Evolutionary conservation across 2,113 vertebrate genomes (phyloP), one percentile per base, ranked within the genome.

Genomic region (Capreolus pygargus): DNA sequence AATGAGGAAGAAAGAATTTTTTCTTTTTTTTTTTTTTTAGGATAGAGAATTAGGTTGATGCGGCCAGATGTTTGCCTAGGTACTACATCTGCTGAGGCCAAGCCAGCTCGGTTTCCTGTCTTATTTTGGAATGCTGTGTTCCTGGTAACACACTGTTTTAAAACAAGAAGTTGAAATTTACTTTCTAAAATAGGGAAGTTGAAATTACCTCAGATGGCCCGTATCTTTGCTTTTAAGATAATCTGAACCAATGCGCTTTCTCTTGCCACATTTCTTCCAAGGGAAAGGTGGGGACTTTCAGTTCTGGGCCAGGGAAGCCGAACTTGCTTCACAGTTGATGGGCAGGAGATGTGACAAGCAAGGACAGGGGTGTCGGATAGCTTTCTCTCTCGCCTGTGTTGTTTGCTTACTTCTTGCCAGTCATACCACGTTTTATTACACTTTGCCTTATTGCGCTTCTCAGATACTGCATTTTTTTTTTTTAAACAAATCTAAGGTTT

Each of bases 141-240:
- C 27, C 50, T 39, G 55, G 9, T 39, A 23, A 79, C 36, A 43
- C 36, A 36, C 45, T 15, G 9, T 90, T 54, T 92, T 60, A 82
- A 70, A 67, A 54, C 88, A 54, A 23, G 14, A 76, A 64, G 39
- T 84, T 78, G 30, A 92, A 58, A 55, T 67, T 91, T 76, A 36
- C 54, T 94, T 94, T 90, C 67, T 95, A 23, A 58, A 94, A 23
- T 14, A 57, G 81, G 87, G n/a, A 91, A 86, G 52, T 95, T n/a
- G 45, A 7, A 96, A 36, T 88, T 45, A 50, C 39, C 52, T 91
- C 60, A 39, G 78, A 28, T 81, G 82, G 83, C 54, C 36, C 21
- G 16, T 11, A 5, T 23, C 57, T 54, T 94, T 91, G 91, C 85
- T 88, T 55, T 64, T 33, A 81, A 78, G 92, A 61, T 64, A 90